Evolutionary conservation across 2,797 vertebrate genomes (phyloP), one percentile per base, ranked within the genome.

Genomic region (Pseudotriccus pelzelni): DNA sequence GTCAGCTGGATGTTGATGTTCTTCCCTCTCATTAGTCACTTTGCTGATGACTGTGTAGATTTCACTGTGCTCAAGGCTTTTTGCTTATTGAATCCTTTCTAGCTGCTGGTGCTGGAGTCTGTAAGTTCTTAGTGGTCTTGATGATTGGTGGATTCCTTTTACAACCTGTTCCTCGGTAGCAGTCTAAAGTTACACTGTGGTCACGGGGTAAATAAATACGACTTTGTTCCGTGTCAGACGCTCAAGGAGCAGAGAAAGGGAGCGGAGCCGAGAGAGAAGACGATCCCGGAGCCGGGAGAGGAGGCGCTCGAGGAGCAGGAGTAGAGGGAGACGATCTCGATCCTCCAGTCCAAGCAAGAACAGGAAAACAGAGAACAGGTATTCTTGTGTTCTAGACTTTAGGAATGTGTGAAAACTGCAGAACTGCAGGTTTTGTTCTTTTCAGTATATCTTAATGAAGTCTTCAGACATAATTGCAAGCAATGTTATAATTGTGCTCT

Each of bases 201-300:
- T 39, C 32, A 22, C 11, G 1, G 82, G 37, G 43, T 92, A 28
- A 95, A 27, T 32, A 67, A 89, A 86, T 27, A 19, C 44, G 14
- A 0, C 93, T 91, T 36, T 58, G 34, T 44, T 75, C 25, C 36
- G 27, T 76, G 91, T 21, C 87, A 99, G 99, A 37, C 98, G 99
- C 44, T 99, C 99, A 32, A 98, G 99, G 97, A 99, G 99, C 77
- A 98, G 99, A 96, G 99, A 99, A 36, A 98, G 99, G 91, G 99
- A 99, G 34, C 97, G 99, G 85, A 99, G 99, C 95, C 95, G 99
- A 59, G 99, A 99, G 21, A 98, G 99, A 49, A 98, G 99, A 89
- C 97, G 99, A 82, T 99, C 99, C 1, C 97, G 98, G 52, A 98
- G 98, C 94, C 94, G 98, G 43, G 98, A 98, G 74, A 97, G 98